These are phyloP conservation scores for Raillietiella orientalis DNA, from an alignment of 2,888 invertebrate species.

Conservation along the genomic window DNA sequence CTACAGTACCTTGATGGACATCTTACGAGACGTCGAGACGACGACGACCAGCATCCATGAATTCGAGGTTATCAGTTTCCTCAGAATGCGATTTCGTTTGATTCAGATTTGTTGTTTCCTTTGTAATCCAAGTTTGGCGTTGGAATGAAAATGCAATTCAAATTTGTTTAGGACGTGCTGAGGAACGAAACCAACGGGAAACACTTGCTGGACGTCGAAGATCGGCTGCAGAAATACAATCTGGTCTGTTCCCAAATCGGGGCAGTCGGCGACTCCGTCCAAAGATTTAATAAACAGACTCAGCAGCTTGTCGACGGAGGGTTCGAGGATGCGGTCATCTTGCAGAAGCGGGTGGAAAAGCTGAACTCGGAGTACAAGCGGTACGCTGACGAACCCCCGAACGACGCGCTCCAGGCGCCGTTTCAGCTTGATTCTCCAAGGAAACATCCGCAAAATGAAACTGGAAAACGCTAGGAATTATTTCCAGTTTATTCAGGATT, in stretches of 20 bases:
- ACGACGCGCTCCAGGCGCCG: too few relatives aligned
- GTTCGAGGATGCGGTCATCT: slow-evolving; percentile 21
- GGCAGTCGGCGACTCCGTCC: slow-evolving; percentile 51
- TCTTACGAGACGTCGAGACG: slow-evolving; percentile 70
- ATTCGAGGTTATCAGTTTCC: slow-evolving; percentile 26
- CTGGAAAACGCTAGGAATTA: slow-evolving; percentile 75
- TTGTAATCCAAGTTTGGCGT: neutral
- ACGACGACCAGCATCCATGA: slow-evolving; percentile 48
- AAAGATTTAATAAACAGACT: slow-evolving; percentile 31
- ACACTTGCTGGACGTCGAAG: slow-evolving; percentile 77
- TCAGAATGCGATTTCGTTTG: slow-evolving; percentile 8
- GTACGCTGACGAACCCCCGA: too few relatives aligned
- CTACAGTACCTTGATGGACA: slow-evolving; percentile 51
- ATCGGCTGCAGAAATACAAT: slow-evolving; percentile 70
- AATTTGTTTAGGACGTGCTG: slow-evolving; percentile 22
- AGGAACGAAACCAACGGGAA: slow-evolving; percentile 64
- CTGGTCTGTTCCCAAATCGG: slow-evolving; percentile 68
- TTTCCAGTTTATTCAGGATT: slow-evolving; percentile 81
- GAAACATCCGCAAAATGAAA: slow-evolving; percentile 39
- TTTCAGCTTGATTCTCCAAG: slow-evolving; percentile 28
- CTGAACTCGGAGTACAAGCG: slow-evolving; percentile 43
- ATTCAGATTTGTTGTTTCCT: slow-evolving; percentile 1
- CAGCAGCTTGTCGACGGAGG: slow-evolving; percentile 20
- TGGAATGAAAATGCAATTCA: neutral
- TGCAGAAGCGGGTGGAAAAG: slow-evolving; percentile 35